phyloP scores from a whole-genome alignment of 2,113 vertebrate genomes.

The Chamaea fasciata region DNA sequence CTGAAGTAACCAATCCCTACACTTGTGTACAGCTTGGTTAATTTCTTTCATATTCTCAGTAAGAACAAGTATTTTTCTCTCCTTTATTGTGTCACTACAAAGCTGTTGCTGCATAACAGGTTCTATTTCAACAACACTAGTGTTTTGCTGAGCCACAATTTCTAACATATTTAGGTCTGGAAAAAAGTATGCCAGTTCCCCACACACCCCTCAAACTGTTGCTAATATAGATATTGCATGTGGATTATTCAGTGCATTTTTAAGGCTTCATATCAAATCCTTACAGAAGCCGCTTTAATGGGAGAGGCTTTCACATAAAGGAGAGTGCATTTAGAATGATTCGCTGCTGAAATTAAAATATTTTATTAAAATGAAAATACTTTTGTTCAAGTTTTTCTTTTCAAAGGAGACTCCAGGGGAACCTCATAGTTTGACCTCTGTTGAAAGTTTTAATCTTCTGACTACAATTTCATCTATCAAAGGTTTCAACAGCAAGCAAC shows the following conservation, averaged over 20 bases:
- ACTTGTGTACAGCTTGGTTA: not conserved
- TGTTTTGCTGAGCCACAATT: not conserved
- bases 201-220: not conserved
- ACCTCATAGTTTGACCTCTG: not conserved
- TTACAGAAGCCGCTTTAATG: not conserved
- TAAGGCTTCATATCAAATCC: not conserved
- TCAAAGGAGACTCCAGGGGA: not conserved
- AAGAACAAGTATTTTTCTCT: slow-evolving; percentile 39
- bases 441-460: not conserved
- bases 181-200: not conserved
- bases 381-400: not conserved
- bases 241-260: slow-evolving; percentile 17
- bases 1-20: not conserved
- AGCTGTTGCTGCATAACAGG: slow-evolving; percentile 35
- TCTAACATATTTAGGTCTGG: not conserved
- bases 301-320: not conserved
- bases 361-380: not conserved
- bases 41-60: slow-evolving; percentile 1
- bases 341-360: not conserved
- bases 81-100: slow-evolving; percentile 21
- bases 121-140: not conserved
- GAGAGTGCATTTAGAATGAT: not conserved
- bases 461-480: not conserved
- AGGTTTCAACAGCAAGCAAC: not conserved
- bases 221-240: slow-evolving; percentile 44